phyloP scores from a whole-genome alignment of 2,888 invertebrate genomes.

The Scaptomyza tumidula region DNA sequence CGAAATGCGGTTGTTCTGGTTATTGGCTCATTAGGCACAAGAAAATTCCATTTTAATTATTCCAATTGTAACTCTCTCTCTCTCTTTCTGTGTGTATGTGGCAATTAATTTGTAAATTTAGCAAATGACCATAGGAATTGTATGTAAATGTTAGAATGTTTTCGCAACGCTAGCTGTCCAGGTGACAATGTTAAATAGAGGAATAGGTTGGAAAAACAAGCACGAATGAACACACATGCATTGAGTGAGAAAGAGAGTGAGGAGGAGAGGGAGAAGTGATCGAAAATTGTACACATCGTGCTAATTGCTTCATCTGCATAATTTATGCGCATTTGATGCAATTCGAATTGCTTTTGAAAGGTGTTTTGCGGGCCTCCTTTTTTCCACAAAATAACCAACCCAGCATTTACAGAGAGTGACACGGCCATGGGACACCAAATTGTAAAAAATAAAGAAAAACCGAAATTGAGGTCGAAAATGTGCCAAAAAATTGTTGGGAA shows the following conservation, averaged over 20 bases:
- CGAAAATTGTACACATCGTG: constrained; percentile 45
- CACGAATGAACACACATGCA: not conserved
- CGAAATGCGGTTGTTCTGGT: constrained; percentile 50
- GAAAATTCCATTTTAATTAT: constrained; percentile 54
- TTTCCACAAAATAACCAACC: not conserved
- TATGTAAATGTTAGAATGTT: constrained; percentile 70
- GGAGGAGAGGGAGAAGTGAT: not conserved
- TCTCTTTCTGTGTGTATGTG: constrained; percentile 11
- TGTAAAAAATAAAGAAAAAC: not conserved
- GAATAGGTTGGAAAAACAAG: not conserved
- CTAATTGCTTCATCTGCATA: constrained; percentile 79
- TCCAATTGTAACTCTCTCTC: constrained; percentile 23
- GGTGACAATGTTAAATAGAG: constrained; percentile 54
- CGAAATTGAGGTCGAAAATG: constrained; percentile 27
- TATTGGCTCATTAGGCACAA: constrained; percentile 57
- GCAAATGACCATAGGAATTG: constrained; percentile 71
- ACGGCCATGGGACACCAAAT: not conserved
- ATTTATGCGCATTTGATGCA: constrained; percentile 66
- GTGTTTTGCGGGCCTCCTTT: constrained; percentile 43
- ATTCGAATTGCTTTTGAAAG: constrained; percentile 72
- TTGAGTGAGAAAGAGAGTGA: not conserved
- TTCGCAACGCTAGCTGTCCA: constrained; percentile 45
- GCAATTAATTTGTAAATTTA: constrained; percentile 77
- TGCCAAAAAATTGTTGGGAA: constrained; percentile 30
- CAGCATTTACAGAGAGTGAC: constrained; percentile 26